phyloP scores from a whole-genome alignment of 37 sponge, comb jelly and placozoan genomes.

The Chondrilla cf. caribensis region DNA sequence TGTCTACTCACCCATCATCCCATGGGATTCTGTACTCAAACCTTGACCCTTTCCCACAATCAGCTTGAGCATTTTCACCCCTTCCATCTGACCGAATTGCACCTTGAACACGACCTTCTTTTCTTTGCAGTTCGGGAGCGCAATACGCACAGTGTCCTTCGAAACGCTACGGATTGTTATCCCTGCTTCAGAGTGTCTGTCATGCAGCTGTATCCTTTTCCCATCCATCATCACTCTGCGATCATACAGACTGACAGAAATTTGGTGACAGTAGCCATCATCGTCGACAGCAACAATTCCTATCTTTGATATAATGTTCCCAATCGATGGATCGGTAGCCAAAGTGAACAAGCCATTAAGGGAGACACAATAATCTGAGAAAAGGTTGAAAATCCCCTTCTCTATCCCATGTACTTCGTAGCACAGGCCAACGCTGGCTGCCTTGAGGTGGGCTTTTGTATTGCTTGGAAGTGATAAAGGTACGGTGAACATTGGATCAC shows the following conservation, averaged over 20 bases:
- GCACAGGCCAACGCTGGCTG: constrained; percentile 23
- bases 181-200: neutral
- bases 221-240: neutral
- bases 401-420: constrained; percentile 39
- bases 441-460: neutral
- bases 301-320: constrained; percentile 58
- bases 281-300: constrained; percentile 44
- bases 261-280: constrained; percentile 27
- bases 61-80: neutral
- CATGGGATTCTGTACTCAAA: constrained; percentile 5
- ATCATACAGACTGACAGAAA: constrained; percentile 24
- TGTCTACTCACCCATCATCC: neutral
- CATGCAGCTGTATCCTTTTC: neutral
- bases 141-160: neutral
- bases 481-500: constrained; percentile 8
- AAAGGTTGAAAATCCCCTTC: constrained; percentile 33
- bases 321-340: neutral
- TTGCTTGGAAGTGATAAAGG: neutral
- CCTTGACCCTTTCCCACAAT: neutral
- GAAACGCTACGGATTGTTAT: neutral
- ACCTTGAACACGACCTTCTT: neutral
- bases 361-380: constrained; percentile 38
- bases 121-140: constrained; percentile 9
- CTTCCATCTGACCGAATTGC: neutral
- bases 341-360: constrained; percentile 20